Conservation (phyloP, 2,797 vertebrate species). For the Melanogrammus aeglefinus region DNA sequence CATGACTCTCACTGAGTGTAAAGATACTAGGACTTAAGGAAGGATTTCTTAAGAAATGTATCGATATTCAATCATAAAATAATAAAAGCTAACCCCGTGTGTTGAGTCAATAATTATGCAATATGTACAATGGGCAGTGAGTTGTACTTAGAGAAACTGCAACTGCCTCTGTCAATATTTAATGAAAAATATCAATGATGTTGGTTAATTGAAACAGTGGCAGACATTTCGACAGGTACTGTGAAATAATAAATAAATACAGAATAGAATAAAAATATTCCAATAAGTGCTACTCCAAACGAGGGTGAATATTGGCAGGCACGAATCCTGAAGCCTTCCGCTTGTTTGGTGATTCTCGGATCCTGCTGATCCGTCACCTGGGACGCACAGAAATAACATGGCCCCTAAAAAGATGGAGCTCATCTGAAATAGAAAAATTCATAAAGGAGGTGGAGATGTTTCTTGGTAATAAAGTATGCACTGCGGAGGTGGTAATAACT, state of each 20-base stretch:
- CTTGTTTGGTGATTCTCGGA: neutral
- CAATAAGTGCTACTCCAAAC: neutral
- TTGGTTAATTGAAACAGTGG: neutral
- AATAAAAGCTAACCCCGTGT: neutral
- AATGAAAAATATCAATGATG: neutral
- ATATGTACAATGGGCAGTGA: neutral
- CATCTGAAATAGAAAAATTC: conserved; percentile 31
- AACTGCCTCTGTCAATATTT: neutral
- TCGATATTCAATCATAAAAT: neutral
- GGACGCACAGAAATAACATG: conserved; percentile 13
- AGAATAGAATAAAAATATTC: neutral
- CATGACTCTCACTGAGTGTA: neutral
- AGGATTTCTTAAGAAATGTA: neutral
- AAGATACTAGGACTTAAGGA: neutral
- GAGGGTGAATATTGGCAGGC: neutral
- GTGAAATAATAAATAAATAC: neutral
- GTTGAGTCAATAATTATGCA: neutral
- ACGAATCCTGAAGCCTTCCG: neutral
- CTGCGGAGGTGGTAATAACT: conserved; percentile 67
- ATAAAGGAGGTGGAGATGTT: conserved; percentile 50
- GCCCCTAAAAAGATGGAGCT: conserved; percentile 16
- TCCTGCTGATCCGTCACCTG: conserved; percentile 1
- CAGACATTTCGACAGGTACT: neutral
- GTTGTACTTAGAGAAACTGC: neutral
- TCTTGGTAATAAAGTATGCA: conserved; percentile 55